These are phyloP conservation scores for Ptiloglossa arizonensis DNA, from an alignment of 1,140 invertebrate genomes.

Conservation along the genomic window DNA sequence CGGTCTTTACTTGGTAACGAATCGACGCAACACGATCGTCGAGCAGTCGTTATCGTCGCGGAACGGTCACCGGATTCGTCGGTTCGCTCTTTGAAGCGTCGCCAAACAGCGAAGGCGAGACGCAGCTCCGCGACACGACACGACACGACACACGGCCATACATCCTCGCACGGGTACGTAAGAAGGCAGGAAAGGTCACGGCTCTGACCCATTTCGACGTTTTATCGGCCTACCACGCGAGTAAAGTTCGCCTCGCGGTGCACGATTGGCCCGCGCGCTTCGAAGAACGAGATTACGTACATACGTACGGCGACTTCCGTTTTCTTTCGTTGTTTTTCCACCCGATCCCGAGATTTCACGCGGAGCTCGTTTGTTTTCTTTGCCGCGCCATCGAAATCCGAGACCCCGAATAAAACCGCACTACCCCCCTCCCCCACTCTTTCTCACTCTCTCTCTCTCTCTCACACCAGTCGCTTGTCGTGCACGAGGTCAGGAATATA, in stretches of 20 bases:
- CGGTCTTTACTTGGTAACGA: conserved; percentile 50
- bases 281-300: conserved; percentile 37
- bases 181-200: conserved; percentile 77
- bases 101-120: conserved; percentile 7
- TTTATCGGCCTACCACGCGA: conserved; percentile 74
- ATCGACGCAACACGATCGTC: conserved; percentile 28
- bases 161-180: conserved; percentile 52
- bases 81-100: neutral
- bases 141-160: conserved; percentile 9
- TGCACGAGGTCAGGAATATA: no score
- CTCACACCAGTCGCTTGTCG: no score
- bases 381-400: neutral
- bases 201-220: conserved; percentile 78
- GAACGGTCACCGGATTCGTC: neutral
- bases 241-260: conserved; percentile 72
- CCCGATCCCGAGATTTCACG: neutral
- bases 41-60: conserved; percentile 21
- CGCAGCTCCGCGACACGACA: conserved; percentile 18
- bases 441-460: no score
- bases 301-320: conserved; percentile 60
- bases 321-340: conserved; percentile 23
- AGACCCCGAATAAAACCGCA: neutral
- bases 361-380: neutral
- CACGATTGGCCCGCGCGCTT: conserved; percentile 21
- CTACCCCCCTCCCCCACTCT: no score